Base-by-base conservation (phyloP, 2,797 vertebrate genomes). In the Pelodytes ibericus region DNA sequence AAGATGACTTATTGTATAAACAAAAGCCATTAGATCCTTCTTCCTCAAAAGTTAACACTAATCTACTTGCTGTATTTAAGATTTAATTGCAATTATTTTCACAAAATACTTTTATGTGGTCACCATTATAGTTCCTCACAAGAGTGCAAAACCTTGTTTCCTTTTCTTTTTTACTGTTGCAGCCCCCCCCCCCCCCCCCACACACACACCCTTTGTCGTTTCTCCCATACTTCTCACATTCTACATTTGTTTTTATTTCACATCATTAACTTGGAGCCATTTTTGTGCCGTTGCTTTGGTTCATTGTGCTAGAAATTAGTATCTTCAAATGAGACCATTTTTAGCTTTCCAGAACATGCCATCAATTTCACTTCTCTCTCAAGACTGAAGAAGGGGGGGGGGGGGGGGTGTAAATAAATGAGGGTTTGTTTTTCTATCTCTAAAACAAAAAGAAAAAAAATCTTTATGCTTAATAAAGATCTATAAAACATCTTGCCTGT, bases 201-300 rank as follows among this genome's bases (percentile, higher is more conserved):
- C n/a, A n/a, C n/a, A n/a, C n/a, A n/a, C 29, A 13, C 15, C 41
- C 41, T 44, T 16, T 13, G 9, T 39, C 27, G 29, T 49, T 51
- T 61, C 26, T 44, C 22, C 64, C 60, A 15, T 53, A 24, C 57
- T 72, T 68, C 36, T 62, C 63, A 53, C 57, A 56, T 22, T 53
- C 7, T 26, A 29, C 57, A 78, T 73, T 73, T 67, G 70, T 56
- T 61, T 78, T 68, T 72, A 51, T 51, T 73, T 67, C 70, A 64
- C 74, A 63, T 69, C 74, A 73, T 78, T 78, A 78, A 72, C 76
- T 78, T 72, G 62, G 60, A 59, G 68, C 65, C 69, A 60, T 78
- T 72, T 78, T 78, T 66, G 70, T 61, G 41, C 57, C 53, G 31
- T 41, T 78, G 70, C 44, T 67, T 59, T 72, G 76, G 70, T 67